phyloP scores from a whole-genome alignment of 2,797 vertebrate species.

The Ctenopoma kingsleyae region DNA sequence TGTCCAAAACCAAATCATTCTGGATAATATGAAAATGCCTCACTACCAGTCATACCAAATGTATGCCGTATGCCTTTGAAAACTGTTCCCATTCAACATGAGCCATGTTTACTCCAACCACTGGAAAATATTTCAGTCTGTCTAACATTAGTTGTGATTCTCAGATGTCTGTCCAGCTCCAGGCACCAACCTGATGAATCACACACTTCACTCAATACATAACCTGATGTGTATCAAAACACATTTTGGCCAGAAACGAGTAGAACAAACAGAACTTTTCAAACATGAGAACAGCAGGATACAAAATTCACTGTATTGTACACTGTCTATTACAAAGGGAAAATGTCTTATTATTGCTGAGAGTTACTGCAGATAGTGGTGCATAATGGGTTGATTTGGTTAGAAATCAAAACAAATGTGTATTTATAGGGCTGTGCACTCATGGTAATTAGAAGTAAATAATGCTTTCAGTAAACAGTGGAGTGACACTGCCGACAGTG shows the following conservation, averaged over 20 bases:
- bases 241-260: slow-evolving; percentile 48
- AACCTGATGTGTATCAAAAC: slow-evolving; percentile 63
- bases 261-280: slow-evolving; percentile 23
- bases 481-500: neutral
- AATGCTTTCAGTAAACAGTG: slow-evolving; percentile 29
- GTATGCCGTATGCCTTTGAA: slow-evolving; percentile 43
- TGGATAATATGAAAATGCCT: slow-evolving; percentile 53
- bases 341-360: slow-evolving; percentile 28
- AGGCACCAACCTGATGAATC: slow-evolving; percentile 63
- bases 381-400: slow-evolving; percentile 7
- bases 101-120: slow-evolving; percentile 60
- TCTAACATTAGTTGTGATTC: slow-evolving; percentile 46
- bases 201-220: slow-evolving; percentile 39
- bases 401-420: slow-evolving; percentile 26
- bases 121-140: slow-evolving; percentile 46
- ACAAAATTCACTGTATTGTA: neutral
- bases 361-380: neutral
- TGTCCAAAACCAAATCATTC: slow-evolving; percentile 52
- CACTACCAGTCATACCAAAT: slow-evolving; percentile 57
- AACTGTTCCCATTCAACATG: slow-evolving; percentile 42
- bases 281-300: neutral
- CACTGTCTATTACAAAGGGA: slow-evolving; percentile 8
- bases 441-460: slow-evolving; percentile 16
- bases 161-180: slow-evolving; percentile 74
- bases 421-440: slow-evolving; percentile 5